Conservation (phyloP, 2,797 vertebrate species). For the Eulemur coronatus region DNA sequence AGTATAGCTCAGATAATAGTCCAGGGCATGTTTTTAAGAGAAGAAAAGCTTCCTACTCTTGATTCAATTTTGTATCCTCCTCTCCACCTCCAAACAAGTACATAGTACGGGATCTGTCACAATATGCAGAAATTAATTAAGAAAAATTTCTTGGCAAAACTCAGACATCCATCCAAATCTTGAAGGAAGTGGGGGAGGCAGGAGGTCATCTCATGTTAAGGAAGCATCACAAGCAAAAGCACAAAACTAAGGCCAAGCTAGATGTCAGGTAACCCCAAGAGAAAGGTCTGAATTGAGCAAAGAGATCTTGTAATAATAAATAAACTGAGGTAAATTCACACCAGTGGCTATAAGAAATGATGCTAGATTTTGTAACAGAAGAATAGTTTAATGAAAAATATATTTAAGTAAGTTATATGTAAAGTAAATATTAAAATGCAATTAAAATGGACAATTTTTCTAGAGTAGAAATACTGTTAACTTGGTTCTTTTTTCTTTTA, state of each 20-base stretch:
- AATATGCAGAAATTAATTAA: background rate
- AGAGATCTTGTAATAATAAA: background rate
- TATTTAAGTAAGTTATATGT: background rate
- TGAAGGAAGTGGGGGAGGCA: background rate
- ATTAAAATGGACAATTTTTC: background rate
- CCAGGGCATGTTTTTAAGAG: background rate
- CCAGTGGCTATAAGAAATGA: background rate
- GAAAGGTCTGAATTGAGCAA: background rate
- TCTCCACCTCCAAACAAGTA: background rate
- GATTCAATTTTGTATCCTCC: background rate
- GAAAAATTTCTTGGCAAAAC: background rate
- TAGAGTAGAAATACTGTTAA: background rate
- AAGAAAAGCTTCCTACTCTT: background rate
- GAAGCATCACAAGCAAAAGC: background rate
- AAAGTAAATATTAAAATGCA: constrained; percentile 32
- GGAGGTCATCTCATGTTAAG: background rate
- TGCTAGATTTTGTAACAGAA: constrained; percentile 12
- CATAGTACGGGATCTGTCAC: background rate
- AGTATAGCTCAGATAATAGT: background rate
- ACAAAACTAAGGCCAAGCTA: background rate
- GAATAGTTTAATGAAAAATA: constrained; percentile 31
- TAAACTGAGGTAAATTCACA: background rate
- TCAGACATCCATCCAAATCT: background rate
- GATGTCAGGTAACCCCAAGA: background rate
- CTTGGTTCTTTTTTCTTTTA: background rate